Base-by-base conservation (phyloP, 2,113 vertebrate species). In the Noturus placidus region DNA sequence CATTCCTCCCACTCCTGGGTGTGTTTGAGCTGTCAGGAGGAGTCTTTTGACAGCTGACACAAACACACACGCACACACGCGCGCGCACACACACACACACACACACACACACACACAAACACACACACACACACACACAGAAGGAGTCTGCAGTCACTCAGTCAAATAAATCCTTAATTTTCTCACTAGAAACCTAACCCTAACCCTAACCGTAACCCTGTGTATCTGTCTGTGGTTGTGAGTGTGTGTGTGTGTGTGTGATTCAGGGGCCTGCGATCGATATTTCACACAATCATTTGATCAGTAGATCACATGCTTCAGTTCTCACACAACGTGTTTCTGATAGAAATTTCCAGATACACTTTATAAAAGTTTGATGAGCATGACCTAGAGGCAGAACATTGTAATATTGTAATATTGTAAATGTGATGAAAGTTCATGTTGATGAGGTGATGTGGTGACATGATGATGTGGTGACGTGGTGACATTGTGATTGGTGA, bases 31-130 rank as follows among this genome's bases (percentile, higher is more conserved):
- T 38, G 69, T 59, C 69, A 85, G 67, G 14, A 50, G 61, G n/a
- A 74, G 22, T 65, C 13, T 82, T 82, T 46, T 82, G 59, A 82
- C 81, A 81, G 85, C 63, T 79, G 8, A 69, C 38, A 42, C 4
- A 42, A 0, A 42, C 38, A 42, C 38, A 3, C 38, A 3, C 38
- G 38, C 38, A 0, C 38, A 5, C 38, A 42, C 38, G 5, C 38
- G 4, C 38, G 4, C 2, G 38, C 38, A 38, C 38, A 38, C 38
- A 38, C 38, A 38, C 38, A 38, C 38, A 38, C 2, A 38, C 38
- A 3, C 2, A 38, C 2, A 38, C 38, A 38, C 38, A 38, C 38
- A 38, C 38, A 38, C 38, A 2, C 38, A 42, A 3, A 42, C 38
- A 42, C 5, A 42, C 38, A 42, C 38, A 42, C 38, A 42, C 38